Percentiles rank a stretch among this genome's conserved stretches.
Evolutionary conservation across 2,113 vertebrate species (phyloP).

Genomic region (Elephantulus edwardii): DNA sequence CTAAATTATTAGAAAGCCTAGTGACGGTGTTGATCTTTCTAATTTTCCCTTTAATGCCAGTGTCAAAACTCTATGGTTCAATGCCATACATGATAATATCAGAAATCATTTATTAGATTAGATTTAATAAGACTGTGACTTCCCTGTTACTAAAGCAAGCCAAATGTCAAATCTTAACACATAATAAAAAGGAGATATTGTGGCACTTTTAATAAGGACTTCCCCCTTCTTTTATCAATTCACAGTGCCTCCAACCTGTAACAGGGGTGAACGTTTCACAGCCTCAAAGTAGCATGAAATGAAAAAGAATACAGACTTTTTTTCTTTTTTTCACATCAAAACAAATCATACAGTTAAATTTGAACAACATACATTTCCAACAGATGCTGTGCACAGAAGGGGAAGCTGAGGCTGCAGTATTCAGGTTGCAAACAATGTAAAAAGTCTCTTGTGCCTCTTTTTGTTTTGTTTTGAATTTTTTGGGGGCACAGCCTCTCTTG

Average conservation of each 20-base stretch:
- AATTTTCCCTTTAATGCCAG: not conserved
- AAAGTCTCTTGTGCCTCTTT: not conserved
- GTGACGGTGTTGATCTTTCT: not conserved
- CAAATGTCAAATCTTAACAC: not conserved
- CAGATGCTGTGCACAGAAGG: not conserved
- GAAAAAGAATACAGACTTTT: slow-evolving; percentile 25
- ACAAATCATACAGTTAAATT: slow-evolving; percentile 8
- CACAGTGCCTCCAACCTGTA: not conserved
- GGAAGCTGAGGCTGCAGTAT: not conserved
- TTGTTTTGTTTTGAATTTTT: too few relatives aligned
- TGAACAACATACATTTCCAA: not conserved
- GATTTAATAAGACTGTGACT: slow-evolving; percentile 23
- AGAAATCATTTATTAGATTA: not conserved
- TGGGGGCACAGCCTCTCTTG: not conserved
- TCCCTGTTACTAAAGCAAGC: not conserved
- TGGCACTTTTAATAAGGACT: slow-evolving; percentile 51
- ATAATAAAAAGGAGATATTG: slow-evolving; percentile 34
- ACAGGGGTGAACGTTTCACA: slow-evolving; percentile 20
- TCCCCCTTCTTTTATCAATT: not conserved
- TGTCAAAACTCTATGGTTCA: not conserved
- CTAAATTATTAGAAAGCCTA: slow-evolving; percentile 2
- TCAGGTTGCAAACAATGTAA: not conserved
- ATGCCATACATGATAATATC: not conserved
- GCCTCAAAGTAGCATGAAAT: slow-evolving; percentile 31
- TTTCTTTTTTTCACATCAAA: not conserved